Conservation (phyloP, 2,888 invertebrate genomes). For the Agriopis marginaria region DNA sequence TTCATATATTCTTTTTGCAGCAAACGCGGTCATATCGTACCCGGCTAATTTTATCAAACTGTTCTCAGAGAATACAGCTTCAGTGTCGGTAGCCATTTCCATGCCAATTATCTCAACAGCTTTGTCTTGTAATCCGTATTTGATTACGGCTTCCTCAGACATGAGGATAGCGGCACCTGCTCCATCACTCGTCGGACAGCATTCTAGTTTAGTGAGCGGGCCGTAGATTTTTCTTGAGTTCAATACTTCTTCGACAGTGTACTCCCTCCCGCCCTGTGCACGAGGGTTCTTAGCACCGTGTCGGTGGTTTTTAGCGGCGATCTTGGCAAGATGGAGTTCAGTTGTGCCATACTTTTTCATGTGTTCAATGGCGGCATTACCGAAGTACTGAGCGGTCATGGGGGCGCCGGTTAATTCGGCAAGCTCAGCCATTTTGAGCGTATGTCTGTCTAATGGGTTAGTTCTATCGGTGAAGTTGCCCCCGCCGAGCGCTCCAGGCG, state of each 20-base stretch:
- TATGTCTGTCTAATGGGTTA: constrained; percentile 95
- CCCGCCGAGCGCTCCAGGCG: constrained; percentile 93
- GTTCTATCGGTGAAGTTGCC: constrained; percentile 93
- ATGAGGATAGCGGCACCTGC: constrained; percentile 96
- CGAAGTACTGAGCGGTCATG: constrained; percentile 97
- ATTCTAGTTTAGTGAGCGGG: constrained; percentile 97
- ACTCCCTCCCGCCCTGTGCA: constrained; percentile 97
- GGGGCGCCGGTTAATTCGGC: constrained; percentile 94
- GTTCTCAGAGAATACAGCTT: constrained; percentile 93
- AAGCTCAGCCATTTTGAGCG: constrained; percentile 93
- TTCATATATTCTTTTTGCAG: constrained; percentile 91
- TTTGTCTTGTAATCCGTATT: constrained; percentile 91
- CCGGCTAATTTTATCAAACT: constrained; percentile 93
- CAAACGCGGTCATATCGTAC: constrained; percentile 96
- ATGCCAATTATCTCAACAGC: constrained; percentile 98
- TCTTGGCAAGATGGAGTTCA: constrained; percentile 97
- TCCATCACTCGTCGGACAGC: constrained; percentile 99
- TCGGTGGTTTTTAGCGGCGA: constrained; percentile 98
- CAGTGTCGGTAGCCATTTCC: constrained; percentile 98
- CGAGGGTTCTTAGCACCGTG: constrained; percentile 99
- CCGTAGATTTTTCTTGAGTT: constrained; percentile 96
- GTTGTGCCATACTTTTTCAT: constrained; percentile 98
- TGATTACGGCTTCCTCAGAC: constrained; percentile 95
- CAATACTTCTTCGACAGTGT: constrained; percentile 95
- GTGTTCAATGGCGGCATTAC: constrained; percentile 97